A percentile compares a stretch with the other conserved stretches of the same genome.
Evolutionary conservation across 1,140 invertebrate genomes (phyloP).

Genomic region (Hermetia illucens): DNA sequence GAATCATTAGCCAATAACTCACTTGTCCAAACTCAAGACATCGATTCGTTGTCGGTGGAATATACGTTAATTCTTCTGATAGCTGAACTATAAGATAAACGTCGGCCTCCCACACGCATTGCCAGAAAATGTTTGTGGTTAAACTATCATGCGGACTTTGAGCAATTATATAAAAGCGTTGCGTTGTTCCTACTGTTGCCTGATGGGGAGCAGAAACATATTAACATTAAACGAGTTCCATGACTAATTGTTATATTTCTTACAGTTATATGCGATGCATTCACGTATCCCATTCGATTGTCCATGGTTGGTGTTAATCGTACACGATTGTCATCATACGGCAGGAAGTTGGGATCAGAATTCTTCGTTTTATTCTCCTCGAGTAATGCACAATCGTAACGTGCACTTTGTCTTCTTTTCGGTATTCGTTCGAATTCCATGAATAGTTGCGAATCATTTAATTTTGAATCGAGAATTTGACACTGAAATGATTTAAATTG

Average conservation of each 20-base stretch:
- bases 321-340: constrained; percentile 79
- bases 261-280: constrained; percentile 76
- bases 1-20: constrained; percentile 3
- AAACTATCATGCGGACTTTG: constrained; percentile 44
- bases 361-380: constrained; percentile 28
- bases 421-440: constrained; percentile 79
- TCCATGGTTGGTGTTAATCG: constrained; percentile 57
- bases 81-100: constrained; percentile 63
- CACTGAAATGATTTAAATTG: too few species aligned
- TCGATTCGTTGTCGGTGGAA: constrained; percentile 37
- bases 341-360: constrained; percentile 51
- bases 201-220: constrained; percentile 13
- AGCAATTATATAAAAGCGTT: constrained; percentile 71
- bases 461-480: constrained; percentile 63
- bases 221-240: not conserved
- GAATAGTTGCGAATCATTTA: constrained; percentile 65
- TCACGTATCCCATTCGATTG: constrained; percentile 77
- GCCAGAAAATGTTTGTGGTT: constrained; percentile 54
- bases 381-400: constrained; percentile 23
- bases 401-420: constrained; percentile 49
- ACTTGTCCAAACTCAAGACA: constrained; percentile 39
- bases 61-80: constrained; percentile 45
- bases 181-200: constrained; percentile 57
- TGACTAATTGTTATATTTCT: constrained; percentile 11
- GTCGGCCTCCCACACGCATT: constrained; percentile 75